phyloP scores from a whole-genome alignment of 2,888 invertebrate species.

The Hydriomena furcata region DNA sequence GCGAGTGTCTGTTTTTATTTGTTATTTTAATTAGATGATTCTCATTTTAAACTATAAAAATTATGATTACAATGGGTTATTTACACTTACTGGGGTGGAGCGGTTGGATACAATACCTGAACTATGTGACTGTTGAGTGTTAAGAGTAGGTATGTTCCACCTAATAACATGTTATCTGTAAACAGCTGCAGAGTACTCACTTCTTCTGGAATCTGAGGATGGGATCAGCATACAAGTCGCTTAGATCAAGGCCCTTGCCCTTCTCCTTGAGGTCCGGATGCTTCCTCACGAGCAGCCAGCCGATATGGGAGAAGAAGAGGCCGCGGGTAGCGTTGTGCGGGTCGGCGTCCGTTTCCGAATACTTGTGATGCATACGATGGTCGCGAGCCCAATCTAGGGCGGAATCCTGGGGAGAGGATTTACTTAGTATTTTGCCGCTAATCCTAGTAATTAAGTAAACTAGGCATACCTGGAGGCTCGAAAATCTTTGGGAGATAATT shows the following conservation, averaged over 20 bases:
- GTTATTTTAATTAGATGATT: no score
- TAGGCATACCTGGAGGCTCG: no score
- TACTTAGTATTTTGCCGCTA: background rate
- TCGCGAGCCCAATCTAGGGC: slow-evolving; percentile 91
- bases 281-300: slow-evolving; percentile 96
- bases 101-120: no score
- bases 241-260: slow-evolving; percentile 93
- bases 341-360: slow-evolving; percentile 96
- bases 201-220: slow-evolving; percentile 94
- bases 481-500: no score
- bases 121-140: no score
- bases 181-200: slow-evolving; percentile 76
- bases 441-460: no score
- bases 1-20: no score
- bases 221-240: slow-evolving; percentile 92
- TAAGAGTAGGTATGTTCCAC: no score
- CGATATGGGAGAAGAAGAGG: slow-evolving; percentile 98
- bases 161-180: no score
- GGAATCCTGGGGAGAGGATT: slow-evolving; percentile 82
- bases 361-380: slow-evolving; percentile 95
- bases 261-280: slow-evolving; percentile 95
- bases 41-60: no score
- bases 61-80: no score
- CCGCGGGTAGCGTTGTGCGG: slow-evolving; percentile 96
- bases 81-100: no score